Evolutionary conservation across 64 coral and sea anemone species (phyloP).

Genomic region (Dendrophyllia cribrosa): DNA sequence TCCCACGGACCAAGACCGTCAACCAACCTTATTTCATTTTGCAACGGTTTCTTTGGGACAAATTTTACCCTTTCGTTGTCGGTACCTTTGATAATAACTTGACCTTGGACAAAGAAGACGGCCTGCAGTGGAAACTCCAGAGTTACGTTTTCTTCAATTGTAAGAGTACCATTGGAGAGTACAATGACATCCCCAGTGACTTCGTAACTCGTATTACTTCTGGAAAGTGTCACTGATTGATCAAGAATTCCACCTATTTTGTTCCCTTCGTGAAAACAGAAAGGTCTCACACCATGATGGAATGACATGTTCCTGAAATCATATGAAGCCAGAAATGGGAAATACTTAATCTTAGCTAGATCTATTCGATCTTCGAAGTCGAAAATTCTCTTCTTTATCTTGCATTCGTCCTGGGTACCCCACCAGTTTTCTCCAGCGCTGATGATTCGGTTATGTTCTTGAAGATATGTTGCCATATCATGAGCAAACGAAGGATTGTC

Average conservation of each 20-base stretch:
- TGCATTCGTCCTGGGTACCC: constrained; percentile 64
- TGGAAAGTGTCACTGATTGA: constrained; percentile 27
- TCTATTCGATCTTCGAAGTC: constrained; percentile 74
- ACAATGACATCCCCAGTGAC: constrained; percentile 69
- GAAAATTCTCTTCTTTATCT: constrained; percentile 63
- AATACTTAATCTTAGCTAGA: constrained; percentile 60
- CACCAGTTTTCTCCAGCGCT: constrained; percentile 70
- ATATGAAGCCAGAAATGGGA: constrained; percentile 44
- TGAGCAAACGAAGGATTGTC: constrained; percentile 13
- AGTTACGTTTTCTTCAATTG: constrained; percentile 60
- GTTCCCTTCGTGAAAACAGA: constrained; percentile 62
- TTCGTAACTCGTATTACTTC: constrained; percentile 27
- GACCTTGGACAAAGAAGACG: constrained; percentile 77
- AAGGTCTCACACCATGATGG: background rate
- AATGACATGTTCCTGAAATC: background rate
- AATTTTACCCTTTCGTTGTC: constrained; percentile 64
- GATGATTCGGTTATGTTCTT: constrained; percentile 32
- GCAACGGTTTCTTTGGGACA: constrained; percentile 8
- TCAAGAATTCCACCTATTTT: constrained; percentile 55
- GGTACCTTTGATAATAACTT: constrained; percentile 54
- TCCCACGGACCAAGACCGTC: constrained; percentile 78
- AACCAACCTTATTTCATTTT: constrained; percentile 53
- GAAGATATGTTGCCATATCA: constrained; percentile 51
- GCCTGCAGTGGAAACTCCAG: constrained; percentile 62
- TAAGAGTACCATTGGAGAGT: constrained; percentile 58